phyloP scores from a whole-genome alignment of 2,888 invertebrate genomes.

The Scaptomyza cyrtandrae region DNA sequence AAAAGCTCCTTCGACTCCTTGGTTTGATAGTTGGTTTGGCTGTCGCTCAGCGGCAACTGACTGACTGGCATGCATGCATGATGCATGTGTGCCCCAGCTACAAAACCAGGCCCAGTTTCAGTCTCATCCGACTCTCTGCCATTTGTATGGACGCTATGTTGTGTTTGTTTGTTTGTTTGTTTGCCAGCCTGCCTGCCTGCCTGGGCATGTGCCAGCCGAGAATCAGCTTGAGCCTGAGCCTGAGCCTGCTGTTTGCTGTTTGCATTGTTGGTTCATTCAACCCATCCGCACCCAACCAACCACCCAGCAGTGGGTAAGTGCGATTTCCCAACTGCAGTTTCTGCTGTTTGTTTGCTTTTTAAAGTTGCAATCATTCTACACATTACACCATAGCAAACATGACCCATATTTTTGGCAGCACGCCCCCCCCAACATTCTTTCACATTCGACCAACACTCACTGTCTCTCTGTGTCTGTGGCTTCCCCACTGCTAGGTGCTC shows the following conservation, averaged over 20 bases:
- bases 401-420: slow-evolving; percentile 76
- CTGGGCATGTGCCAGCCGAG: slow-evolving; percentile 19
- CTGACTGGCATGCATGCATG: slow-evolving; percentile 16
- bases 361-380: slow-evolving; percentile 82
- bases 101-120: slow-evolving; percentile 38
- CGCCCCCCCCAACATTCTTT: background rate
- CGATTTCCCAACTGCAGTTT: slow-evolving; percentile 29
- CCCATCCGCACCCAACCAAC: background rate
- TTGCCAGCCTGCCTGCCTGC: slow-evolving; percentile 23
- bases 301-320: slow-evolving; percentile 15
- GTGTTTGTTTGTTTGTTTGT: slow-evolving; percentile 49
- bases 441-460: slow-evolving; percentile 13
- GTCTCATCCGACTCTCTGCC: slow-evolving; percentile 31
- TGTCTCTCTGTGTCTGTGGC: slow-evolving; percentile 1
- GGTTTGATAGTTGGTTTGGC: slow-evolving; percentile 3
- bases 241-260: slow-evolving; percentile 64
- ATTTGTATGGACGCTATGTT: slow-evolving; percentile 60
- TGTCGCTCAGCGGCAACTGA: slow-evolving; percentile 38
- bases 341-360: slow-evolving; percentile 73
- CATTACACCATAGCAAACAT: slow-evolving; percentile 83
- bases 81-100: slow-evolving; percentile 43
- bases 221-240: slow-evolving; percentile 24
- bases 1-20: background rate
- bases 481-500: slow-evolving; percentile 22
- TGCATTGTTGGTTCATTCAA: slow-evolving; percentile 56